Conservation (phyloP, 2,888 invertebrate genomes). For the Cremastinae sp. region DNA sequence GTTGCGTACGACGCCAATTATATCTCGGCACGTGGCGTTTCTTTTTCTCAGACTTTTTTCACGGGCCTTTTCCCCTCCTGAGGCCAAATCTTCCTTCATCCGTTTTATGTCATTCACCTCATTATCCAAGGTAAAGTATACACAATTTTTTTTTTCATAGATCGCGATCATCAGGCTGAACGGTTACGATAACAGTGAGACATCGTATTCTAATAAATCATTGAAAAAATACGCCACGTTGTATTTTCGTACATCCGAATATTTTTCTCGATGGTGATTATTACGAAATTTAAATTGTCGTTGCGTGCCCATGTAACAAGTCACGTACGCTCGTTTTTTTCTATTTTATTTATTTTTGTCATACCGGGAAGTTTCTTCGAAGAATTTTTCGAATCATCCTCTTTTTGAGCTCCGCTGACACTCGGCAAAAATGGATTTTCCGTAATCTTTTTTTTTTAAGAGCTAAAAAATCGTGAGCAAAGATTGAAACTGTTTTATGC, state of each 20-base stretch:
- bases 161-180: constrained; percentile 10
- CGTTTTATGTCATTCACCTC: constrained; percentile 17
- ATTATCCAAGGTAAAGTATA: too few relatives aligned
- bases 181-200: constrained; percentile 3
- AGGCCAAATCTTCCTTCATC: constrained; percentile 8
- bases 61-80: background rate
- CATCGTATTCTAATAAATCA: constrained; percentile 3
- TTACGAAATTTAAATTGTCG: constrained; percentile 6
- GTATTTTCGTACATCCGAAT: too few relatives aligned
- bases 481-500: too few relatives aligned
- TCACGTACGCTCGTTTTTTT: background rate
- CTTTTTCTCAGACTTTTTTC: too few relatives aligned
- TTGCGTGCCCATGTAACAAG: constrained; percentile 3
- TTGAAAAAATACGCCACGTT: background rate
- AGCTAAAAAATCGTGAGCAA: too few relatives aligned
- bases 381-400: background rate
- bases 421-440: too few relatives aligned
- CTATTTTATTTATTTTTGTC: background rate
- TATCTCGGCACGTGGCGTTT: too few relatives aligned
- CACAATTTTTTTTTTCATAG: background rate
- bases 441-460: too few relatives aligned
- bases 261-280: background rate
- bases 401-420: too few relatives aligned
- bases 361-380: background rate
- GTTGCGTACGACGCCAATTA: too few relatives aligned